Percentiles rank a stretch among this genome's conserved stretches.
Conservation (phyloP, 2,888 invertebrate genomes). For the Rhorus exstirpatorius region DNA sequence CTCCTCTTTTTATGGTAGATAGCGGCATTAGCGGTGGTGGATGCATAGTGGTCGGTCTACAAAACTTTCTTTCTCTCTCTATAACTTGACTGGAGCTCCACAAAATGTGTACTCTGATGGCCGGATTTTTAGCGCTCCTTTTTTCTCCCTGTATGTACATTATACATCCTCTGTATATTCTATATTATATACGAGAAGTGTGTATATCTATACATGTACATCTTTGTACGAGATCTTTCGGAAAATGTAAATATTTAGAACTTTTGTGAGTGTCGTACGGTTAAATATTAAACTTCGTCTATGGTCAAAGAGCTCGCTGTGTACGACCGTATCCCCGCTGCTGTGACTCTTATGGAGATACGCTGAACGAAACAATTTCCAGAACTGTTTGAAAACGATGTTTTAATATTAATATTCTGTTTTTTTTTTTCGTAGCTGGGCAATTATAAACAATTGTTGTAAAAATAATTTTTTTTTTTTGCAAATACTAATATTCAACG, state of each 20-base stretch:
- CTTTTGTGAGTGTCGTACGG: conserved; percentile 48
- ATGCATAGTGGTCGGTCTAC: conserved; percentile 12
- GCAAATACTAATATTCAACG: too few relatives aligned
- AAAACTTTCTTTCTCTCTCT: neutral
- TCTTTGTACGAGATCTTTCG: conserved; percentile 4
- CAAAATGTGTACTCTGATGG: conserved; percentile 4
- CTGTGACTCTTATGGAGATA: neutral
- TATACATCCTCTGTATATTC: too few relatives aligned
- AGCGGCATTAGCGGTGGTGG: neutral
- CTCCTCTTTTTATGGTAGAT: conserved; percentile 14
- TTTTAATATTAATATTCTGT: neutral
- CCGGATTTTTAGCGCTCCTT: neutral
- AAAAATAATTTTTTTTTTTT: too few relatives aligned
- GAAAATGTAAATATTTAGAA: conserved; percentile 74
- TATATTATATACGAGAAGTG: too few relatives aligned
- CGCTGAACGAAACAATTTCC: neutral
- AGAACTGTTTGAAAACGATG: neutral
- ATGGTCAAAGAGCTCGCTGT: neutral
- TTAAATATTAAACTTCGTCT: conserved; percentile 73
- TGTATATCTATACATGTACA: too few relatives aligned
- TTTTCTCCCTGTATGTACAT: neutral
- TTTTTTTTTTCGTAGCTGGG: neutral
- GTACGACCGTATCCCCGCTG: neutral
- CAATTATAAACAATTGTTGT: too few relatives aligned
- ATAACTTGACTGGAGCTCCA: neutral